phyloP scores from a whole-genome alignment of 1,140 invertebrate species.

The Bradysia coprophila region DNA sequence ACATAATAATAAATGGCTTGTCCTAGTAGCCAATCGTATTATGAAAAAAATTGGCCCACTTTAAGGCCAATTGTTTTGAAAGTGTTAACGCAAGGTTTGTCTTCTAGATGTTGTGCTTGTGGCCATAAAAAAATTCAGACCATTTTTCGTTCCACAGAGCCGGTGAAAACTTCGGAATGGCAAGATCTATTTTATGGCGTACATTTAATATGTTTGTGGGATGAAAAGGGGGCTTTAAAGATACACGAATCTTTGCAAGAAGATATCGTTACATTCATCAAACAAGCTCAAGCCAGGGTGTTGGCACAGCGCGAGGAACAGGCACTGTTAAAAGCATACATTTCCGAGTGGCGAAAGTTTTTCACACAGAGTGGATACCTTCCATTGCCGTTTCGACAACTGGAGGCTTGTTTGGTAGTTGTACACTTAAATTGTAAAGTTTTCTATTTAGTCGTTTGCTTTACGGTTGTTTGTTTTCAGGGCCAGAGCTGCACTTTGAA shows the following conservation, averaged over 20 bases:
- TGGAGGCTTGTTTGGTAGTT: slow-evolving; percentile 73
- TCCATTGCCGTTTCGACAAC: slow-evolving; percentile 85
- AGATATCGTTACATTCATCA: slow-evolving; percentile 89
- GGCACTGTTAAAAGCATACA: slow-evolving; percentile 87
- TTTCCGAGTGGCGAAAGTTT: slow-evolving; percentile 93
- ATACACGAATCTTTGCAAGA: slow-evolving; percentile 75
- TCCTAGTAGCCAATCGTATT: no score
- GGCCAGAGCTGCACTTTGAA: no score
- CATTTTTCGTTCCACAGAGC: no score
- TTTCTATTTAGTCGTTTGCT: neutral
- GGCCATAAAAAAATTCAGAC: slow-evolving; percentile 46
- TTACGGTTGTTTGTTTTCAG: no score
- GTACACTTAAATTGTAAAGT: no score
- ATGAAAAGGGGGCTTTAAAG: slow-evolving; percentile 82
- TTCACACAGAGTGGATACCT: slow-evolving; percentile 94
- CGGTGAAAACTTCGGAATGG: slow-evolving; percentile 88
- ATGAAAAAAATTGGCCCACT: slow-evolving; percentile 87
- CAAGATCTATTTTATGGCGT: slow-evolving; percentile 93
- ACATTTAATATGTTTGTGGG: slow-evolving; percentile 88
- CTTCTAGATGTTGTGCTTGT: neutral
- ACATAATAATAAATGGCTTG: no score
- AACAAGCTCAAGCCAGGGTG: slow-evolving; percentile 78
- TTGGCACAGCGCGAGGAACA: slow-evolving; percentile 84
- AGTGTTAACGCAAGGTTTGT: slow-evolving; percentile 27
- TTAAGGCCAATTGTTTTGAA: slow-evolving; percentile 89